Percentiles rank a stretch among this genome's conserved stretches.
These are phyloP conservation scores for Alviniconcha marisindica DNA, from an alignment of 1,140 invertebrate species.

Conservation along the genomic window DNA sequence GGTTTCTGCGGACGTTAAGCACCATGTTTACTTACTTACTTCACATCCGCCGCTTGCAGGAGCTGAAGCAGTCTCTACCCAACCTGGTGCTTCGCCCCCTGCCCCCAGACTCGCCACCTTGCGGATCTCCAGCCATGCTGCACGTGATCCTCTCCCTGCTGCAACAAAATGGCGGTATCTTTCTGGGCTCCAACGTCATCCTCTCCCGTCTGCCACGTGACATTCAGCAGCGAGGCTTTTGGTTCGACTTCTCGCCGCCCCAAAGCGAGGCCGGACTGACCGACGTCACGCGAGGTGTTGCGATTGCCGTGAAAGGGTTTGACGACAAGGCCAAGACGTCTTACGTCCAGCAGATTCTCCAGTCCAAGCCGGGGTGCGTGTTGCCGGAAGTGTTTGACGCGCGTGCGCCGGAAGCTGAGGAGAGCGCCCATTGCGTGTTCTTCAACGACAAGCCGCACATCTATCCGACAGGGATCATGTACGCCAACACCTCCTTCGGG, in stretches of 20 bases:
- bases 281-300: neutral
- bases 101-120: neutral
- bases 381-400: constrained; percentile 5
- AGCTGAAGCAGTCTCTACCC: constrained; percentile 42
- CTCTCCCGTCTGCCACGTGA: constrained; percentile 12
- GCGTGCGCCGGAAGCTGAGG: neutral
- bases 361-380: neutral
- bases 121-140: neutral
- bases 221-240: neutral
- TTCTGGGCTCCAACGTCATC: constrained; percentile 32
- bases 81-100: constrained; percentile 34
- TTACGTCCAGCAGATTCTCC: neutral
- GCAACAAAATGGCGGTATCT: constrained; percentile 26
- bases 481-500: constrained; percentile 19
- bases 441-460: constrained; percentile 3
- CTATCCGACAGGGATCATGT: constrained; percentile 37
- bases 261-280: neutral
- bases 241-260: constrained; percentile 12
- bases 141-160: neutral
- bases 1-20: too few species aligned
- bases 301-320: neutral
- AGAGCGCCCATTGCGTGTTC: constrained; percentile 13
- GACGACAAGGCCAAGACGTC: neutral
- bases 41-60: too few species aligned
- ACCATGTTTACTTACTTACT: too few species aligned